A percentile compares a stretch with the other conserved stretches of the same genome.
Evolutionary conservation across 2,113 vertebrate species (phyloP).

Genomic region (Saccopteryx bilineata): DNA sequence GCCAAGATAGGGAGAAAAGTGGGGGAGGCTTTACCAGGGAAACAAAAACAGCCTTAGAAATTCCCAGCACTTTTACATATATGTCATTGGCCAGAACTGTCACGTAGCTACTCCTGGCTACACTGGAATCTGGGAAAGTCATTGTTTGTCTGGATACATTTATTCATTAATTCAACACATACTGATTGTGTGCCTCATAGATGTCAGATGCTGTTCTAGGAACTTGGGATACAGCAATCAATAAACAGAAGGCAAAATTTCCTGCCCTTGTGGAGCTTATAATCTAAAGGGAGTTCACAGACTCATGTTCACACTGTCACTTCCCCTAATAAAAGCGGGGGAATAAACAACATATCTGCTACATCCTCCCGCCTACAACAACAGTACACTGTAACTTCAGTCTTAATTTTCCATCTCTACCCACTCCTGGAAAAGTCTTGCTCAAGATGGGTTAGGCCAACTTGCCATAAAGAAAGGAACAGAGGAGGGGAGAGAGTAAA

Average conservation of each 20-base stretch:
- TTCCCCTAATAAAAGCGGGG: not conserved
- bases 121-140: not conserved
- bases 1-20: not conserved
- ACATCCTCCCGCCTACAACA: not conserved
- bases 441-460: not conserved
- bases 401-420: not conserved
- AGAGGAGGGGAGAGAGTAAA: not conserved
- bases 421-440: not conserved
- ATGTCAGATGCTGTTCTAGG: not conserved
- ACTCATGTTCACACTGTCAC: not conserved
- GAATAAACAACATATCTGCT: not conserved
- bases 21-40: not conserved
- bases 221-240: too few species aligned
- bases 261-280: too few species aligned
- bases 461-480: not conserved
- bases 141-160: not conserved
- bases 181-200: not conserved
- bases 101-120: not conserved
- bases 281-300: not conserved
- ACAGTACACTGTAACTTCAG: not conserved
- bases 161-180: conserved; percentile 8
- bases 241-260: too few species aligned
- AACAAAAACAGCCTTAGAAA: not conserved
- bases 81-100: not conserved
- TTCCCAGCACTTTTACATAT: not conserved